Evolutionary conservation across 2,113 vertebrate genomes (phyloP).

Genomic region (Prunella fulvescens): DNA sequence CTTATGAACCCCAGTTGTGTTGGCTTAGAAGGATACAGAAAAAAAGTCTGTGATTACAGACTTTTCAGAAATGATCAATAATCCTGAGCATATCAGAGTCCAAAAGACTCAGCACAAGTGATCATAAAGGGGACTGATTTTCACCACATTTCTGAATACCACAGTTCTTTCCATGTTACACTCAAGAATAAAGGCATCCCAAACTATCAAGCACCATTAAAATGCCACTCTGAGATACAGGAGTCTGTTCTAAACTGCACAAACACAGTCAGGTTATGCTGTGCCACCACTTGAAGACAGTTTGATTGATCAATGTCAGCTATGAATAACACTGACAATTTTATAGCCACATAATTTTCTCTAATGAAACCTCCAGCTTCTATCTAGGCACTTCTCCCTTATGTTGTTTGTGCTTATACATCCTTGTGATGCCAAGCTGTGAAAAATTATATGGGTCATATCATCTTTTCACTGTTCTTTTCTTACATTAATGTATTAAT

Average conservation of each 20-base stretch:
- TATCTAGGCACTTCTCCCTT: neutral
- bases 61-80: neutral
- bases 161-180: neutral
- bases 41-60: neutral
- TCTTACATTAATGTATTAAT: neutral
- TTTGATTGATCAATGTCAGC: conserved; percentile 29
- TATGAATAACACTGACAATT: neutral
- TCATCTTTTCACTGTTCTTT: neutral
- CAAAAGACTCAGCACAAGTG: neutral
- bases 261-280: neutral
- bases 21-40: neutral
- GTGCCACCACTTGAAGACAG: neutral
- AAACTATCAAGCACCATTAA: neutral
- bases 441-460: neutral
- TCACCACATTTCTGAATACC: neutral
- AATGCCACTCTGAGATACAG: neutral
- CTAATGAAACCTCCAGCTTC: conserved; percentile 10
- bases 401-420: conserved; percentile 23
- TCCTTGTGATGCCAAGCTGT: neutral
- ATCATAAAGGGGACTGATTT: neutral
- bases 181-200: neutral
- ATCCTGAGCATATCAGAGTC: neutral
- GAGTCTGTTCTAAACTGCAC: neutral
- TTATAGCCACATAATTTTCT: conserved; percentile 13
- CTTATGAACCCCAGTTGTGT: neutral